phyloP scores from a whole-genome alignment of 2,888 invertebrate genomes.

The Macropis europaea region DNA sequence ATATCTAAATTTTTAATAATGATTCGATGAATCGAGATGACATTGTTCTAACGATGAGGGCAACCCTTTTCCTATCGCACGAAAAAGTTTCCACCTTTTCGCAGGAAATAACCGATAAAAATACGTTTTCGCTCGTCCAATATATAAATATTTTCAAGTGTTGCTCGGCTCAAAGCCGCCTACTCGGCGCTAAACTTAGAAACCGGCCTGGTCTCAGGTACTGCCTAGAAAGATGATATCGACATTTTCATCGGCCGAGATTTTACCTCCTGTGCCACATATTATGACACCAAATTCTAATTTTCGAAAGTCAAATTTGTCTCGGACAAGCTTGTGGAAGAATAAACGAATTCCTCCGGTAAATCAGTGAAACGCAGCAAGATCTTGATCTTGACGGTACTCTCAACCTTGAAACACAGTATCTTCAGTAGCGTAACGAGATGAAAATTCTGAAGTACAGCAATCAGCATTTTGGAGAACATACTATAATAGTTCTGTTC shows the following conservation, averaged over 20 bases:
- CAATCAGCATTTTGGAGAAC: no score
- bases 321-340: background rate
- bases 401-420: background rate
- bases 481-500: no score
- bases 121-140: conserved; percentile 72
- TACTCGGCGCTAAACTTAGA: conserved; percentile 79
- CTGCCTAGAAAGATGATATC: conserved; percentile 70
- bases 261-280: conserved; percentile 20
- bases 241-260: conserved; percentile 69
- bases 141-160: conserved; percentile 77
- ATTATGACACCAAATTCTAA: conserved; percentile 1
- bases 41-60: background rate
- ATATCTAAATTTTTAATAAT: background rate
- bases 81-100: conserved; percentile 17
- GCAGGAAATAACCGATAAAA: conserved; percentile 67
- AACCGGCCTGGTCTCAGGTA: conserved; percentile 74
- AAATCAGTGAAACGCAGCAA: background rate
- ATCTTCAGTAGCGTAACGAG: no score
- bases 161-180: conserved; percentile 75
- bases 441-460: no score
- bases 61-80: background rate
- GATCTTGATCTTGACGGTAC: background rate
- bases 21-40: background rate
- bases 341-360: background rate
- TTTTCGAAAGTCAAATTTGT: background rate